Percentiles rank a stretch among this genome's conserved stretches.
These are phyloP conservation scores for Rhynchomys soricoides DNA, from an alignment of 2,113 vertebrate species.

Conservation along the genomic window DNA sequence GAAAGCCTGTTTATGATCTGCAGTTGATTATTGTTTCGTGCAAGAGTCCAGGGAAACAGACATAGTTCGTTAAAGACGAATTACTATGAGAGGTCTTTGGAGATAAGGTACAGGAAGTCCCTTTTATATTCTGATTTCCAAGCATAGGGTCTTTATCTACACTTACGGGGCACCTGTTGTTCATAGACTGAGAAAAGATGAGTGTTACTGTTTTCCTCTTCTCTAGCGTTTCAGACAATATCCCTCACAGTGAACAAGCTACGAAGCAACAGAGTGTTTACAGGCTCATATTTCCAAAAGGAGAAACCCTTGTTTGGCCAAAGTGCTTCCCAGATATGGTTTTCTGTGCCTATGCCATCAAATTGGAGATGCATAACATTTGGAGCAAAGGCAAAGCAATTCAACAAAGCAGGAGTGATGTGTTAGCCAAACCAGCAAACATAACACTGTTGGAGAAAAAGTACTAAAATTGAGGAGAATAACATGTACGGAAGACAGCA, in stretches of 20 bases:
- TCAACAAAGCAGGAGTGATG: not conserved
- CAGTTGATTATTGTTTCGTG: not conserved
- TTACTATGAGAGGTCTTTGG: not conserved
- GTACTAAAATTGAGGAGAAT: not conserved
- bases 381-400: not conserved
- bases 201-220: fast-evolving
- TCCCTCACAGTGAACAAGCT: not conserved
- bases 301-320: not conserved
- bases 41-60: not conserved
- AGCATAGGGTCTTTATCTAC: not conserved
- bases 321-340: not conserved
- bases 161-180: not conserved
- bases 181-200: slow-evolving; percentile 6
- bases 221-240: not conserved
- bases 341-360: not conserved
- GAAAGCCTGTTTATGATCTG: not conserved
- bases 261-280: not conserved
- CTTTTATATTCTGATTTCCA: not conserved
- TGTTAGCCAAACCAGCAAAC: not conserved
- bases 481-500: not conserved
- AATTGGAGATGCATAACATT: not conserved
- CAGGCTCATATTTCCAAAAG: not conserved
- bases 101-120: not conserved
- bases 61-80: not conserved
- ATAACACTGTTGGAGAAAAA: not conserved